Percentiles rank a stretch among this genome's conserved stretches.
Evolutionary conservation across 2,113 vertebrate species (phyloP).

Genomic region (Oreochromis spilurus): DNA sequence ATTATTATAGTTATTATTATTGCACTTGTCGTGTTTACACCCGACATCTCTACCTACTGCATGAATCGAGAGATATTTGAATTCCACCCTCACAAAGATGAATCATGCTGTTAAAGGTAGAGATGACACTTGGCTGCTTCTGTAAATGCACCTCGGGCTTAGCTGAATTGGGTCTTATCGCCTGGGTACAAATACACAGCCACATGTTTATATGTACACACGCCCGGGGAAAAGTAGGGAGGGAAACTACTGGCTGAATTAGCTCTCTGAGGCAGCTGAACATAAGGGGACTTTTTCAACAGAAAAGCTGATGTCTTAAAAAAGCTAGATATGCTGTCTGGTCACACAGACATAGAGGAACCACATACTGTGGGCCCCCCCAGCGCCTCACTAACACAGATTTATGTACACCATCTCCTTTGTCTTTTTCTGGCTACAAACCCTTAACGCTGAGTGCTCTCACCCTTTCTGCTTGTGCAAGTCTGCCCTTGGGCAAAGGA

Average conservation of each 20-base stretch:
- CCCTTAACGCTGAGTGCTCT: constrained; percentile 26
- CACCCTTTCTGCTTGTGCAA: constrained; percentile 18
- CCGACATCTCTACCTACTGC: background rate
- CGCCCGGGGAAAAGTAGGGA: background rate
- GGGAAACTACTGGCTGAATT: background rate
- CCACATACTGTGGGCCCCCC: background rate
- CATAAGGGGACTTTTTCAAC: background rate
- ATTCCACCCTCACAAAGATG: constrained; percentile 16
- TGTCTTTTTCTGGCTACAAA: constrained; percentile 51
- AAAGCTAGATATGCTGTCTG: constrained; percentile 26
- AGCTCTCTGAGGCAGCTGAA: background rate
- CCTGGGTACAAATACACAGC: constrained; percentile 26
- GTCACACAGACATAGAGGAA: constrained; percentile 37
- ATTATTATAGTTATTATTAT: background rate
- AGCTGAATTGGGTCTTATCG: constrained; percentile 13
- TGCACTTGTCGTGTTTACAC: constrained; percentile 5
- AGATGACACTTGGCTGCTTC: background rate
- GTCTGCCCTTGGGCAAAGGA: constrained; percentile 31
- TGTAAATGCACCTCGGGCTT: constrained; percentile 28
- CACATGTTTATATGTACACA: background rate
- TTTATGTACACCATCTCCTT: constrained; percentile 49
- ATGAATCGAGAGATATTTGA: background rate
- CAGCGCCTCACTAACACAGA: constrained; percentile 52
- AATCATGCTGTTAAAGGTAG: constrained; percentile 8
- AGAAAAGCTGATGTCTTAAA: constrained; percentile 1